A percentile compares a stretch with the other conserved stretches of the same genome.
These are phyloP conservation scores for Rhagoletis zephyria DNA, from an alignment of 1,140 invertebrate species.

Conservation along the genomic window DNA sequence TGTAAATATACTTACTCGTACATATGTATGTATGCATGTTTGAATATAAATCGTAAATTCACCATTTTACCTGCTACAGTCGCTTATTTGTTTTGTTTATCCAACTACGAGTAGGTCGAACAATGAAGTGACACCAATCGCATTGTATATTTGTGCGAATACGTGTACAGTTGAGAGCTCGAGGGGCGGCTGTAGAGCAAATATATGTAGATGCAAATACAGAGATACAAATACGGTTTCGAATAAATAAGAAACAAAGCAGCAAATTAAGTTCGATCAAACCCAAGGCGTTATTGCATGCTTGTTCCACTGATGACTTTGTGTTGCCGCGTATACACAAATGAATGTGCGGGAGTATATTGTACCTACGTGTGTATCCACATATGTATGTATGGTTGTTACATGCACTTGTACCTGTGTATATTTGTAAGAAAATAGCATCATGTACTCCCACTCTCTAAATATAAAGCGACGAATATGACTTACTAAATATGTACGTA, in stretches of 20 bases:
- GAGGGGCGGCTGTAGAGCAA: background rate
- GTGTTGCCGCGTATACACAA: background rate
- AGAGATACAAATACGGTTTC: background rate
- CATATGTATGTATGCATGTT: background rate
- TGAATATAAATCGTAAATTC: constrained; percentile 6
- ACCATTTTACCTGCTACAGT: background rate
- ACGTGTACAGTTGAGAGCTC: background rate
- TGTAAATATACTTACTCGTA: background rate
- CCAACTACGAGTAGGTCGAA: constrained; percentile 10
- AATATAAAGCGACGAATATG: background rate
- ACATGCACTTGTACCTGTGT: background rate
- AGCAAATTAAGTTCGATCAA: constrained; percentile 52
- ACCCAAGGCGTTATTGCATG: constrained; percentile 47
- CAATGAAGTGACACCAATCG: background rate
- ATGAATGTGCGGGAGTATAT: background rate
- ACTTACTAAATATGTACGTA: background rate
- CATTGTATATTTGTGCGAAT: too few species aligned
- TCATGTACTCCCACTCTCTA: background rate
- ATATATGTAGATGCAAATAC: background rate
- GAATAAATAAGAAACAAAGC: constrained; percentile 50
- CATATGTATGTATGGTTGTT: background rate
- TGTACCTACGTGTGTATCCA: background rate
- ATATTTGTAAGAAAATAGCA: background rate
- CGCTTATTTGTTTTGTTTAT: background rate
- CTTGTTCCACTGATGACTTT: constrained; percentile 43